Conservation (phyloP, 2,888 invertebrate genomes). For the Napeogenes inachia region DNA sequence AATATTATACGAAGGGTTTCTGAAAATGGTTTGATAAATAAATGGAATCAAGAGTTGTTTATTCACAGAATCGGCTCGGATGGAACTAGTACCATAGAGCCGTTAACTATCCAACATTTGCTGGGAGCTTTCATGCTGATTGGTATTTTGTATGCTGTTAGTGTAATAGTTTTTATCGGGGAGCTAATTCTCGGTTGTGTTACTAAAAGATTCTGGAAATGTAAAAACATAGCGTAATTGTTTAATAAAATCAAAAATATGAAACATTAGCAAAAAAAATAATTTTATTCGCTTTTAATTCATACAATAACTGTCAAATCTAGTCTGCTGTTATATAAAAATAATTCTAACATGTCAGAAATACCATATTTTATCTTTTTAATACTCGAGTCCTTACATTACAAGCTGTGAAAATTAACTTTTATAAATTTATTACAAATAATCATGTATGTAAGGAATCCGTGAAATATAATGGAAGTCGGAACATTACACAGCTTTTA, state of each 20-base stretch:
- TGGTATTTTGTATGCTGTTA: slow-evolving; percentile 59
- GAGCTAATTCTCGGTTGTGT: slow-evolving; percentile 42
- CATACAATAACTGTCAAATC: no score
- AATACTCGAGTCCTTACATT: no score
- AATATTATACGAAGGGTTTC: slow-evolving; percentile 67
- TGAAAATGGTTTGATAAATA: slow-evolving; percentile 70
- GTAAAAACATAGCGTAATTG: neutral
- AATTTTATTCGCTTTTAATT: no score
- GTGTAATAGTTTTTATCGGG: slow-evolving; percentile 55
- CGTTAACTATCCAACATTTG: slow-evolving; percentile 62
- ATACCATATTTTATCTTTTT: no score
- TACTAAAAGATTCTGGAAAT: slow-evolving; percentile 1
- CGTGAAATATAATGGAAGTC: no score
- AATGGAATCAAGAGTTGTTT: slow-evolving; percentile 69
- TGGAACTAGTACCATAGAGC: slow-evolving; percentile 50
- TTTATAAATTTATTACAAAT: no score
- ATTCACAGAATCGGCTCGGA: slow-evolving; percentile 47
- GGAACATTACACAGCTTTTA: no score
- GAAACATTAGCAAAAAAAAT: no score
- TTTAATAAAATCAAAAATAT: neutral
- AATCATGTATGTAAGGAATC: no score
- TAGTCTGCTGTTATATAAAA: no score
- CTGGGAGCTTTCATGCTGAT: slow-evolving; percentile 71
- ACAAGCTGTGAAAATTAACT: no score
- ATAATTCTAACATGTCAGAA: no score